Evolutionary conservation across 2,113 vertebrate species (phyloP).

Genomic region (Cyprinodon variegatus): DNA sequence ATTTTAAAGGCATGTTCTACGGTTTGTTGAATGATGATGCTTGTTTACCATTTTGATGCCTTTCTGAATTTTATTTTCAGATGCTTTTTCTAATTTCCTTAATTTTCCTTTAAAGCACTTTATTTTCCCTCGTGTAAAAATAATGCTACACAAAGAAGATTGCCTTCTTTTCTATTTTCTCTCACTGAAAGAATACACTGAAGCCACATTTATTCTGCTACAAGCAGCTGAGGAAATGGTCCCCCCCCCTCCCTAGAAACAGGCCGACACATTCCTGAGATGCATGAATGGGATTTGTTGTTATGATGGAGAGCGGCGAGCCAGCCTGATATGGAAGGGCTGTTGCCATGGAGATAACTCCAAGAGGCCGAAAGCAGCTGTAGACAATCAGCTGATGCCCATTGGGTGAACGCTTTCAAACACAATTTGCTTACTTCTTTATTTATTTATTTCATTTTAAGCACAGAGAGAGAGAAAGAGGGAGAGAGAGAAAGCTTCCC

Average conservation of each 20-base stretch:
- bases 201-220: slow-evolving; percentile 44
- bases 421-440: slow-evolving; percentile 63
- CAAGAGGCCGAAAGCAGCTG: slow-evolving; percentile 74
- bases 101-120: not conserved
- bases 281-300: slow-evolving; percentile 76
- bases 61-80: not conserved
- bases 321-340: slow-evolving; percentile 67
- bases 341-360: slow-evolving; percentile 77
- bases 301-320: slow-evolving; percentile 69
- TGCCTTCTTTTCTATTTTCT: not conserved
- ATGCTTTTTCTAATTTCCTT: not conserved
- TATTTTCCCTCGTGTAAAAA: not conserved
- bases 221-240: slow-evolving; percentile 63
- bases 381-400: slow-evolving; percentile 77
- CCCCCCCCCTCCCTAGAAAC: slow-evolving; percentile 68
- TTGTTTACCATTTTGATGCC: not conserved
- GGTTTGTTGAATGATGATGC: too few relatives aligned
- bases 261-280: slow-evolving; percentile 70
- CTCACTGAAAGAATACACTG: not conserved
- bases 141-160: not conserved
- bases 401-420: slow-evolving; percentile 75
- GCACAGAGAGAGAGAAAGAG: slow-evolving; percentile 13
- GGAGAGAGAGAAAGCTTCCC: slow-evolving; percentile 2
- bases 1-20: not conserved
- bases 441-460: slow-evolving; percentile 59